Conservation (phyloP, 1,140 invertebrate species). For the Bilobella aurantiaca region DNA sequence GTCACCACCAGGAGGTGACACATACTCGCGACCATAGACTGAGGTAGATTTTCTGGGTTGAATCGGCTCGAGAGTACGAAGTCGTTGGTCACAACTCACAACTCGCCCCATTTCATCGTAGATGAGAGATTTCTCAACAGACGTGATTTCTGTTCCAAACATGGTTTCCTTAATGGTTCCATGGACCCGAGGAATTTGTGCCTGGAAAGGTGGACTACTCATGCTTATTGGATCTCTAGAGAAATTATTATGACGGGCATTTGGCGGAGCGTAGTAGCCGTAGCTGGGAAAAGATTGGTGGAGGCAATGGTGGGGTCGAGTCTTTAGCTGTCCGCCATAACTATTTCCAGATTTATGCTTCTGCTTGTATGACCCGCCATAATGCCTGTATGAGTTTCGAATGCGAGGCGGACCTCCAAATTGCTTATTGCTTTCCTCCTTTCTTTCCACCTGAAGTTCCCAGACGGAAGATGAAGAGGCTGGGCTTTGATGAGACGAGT, state of each 20-base stretch:
- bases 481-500: not conserved
- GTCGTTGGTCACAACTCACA: not conserved
- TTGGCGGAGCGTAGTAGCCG: not conserved
- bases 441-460: not conserved
- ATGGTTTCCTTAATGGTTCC: conserved; percentile 33
- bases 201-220: not conserved
- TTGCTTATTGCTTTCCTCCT: not conserved
- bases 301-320: too few species aligned
- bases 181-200: conserved; percentile 2
- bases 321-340: too few species aligned
- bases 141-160: conserved; percentile 32
- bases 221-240: not conserved
- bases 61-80: not conserved
- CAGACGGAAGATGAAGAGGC: not conserved
- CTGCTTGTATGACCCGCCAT: conserved; percentile 2
- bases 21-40: not conserved
- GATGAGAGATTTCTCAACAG: conserved; percentile 28
- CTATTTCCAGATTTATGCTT: conserved; percentile 36
- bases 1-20: conserved; percentile 45
- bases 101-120: not conserved
- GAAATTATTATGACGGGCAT: too few species aligned
- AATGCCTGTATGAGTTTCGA: not conserved
- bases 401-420: not conserved
- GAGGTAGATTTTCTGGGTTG: not conserved
- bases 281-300: conserved; percentile 10